Conservation (phyloP, 2,113 vertebrate genomes). For the Felis chaus region DNA sequence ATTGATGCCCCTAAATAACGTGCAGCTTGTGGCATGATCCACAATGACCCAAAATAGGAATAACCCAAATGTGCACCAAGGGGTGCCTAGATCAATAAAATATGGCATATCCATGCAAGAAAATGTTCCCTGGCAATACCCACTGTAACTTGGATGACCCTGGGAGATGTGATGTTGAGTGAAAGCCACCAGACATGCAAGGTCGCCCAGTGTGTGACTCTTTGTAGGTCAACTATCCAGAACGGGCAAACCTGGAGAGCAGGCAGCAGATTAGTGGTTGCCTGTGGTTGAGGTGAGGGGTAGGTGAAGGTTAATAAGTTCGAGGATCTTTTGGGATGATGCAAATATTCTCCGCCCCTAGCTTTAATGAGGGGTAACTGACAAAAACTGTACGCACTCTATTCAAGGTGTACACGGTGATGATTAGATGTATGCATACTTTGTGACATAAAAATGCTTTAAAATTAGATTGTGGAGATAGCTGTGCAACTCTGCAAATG, state of each 20-base stretch:
- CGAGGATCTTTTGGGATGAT: not conserved
- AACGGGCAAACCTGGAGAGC: not conserved
- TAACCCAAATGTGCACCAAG: not conserved
- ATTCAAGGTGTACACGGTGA: not conserved
- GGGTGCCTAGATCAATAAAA: not conserved
- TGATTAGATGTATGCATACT: not conserved
- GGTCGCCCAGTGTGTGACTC: not conserved
- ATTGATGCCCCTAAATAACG: not conserved
- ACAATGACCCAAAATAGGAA: not conserved
- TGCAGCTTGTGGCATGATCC: not conserved
- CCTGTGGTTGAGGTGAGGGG: not conserved
- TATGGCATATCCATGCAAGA: fast-evolving
- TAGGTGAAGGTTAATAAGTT: not conserved
- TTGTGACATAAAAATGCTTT: not conserved
- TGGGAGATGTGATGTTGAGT: not conserved
- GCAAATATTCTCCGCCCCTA: not conserved
- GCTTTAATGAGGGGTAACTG: not conserved
- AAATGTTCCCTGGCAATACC: not conserved
- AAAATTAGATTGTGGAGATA: not conserved
- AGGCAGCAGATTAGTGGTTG: not conserved
- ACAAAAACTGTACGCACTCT: not conserved
- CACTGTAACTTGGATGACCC: fast-evolving
- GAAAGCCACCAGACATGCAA: not conserved
- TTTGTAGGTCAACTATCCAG: fast-evolving
- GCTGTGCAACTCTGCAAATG: not conserved